These are phyloP conservation scores for Spea hammondii DNA, from an alignment of 2,797 vertebrate genomes.

Conservation along the genomic window DNA sequence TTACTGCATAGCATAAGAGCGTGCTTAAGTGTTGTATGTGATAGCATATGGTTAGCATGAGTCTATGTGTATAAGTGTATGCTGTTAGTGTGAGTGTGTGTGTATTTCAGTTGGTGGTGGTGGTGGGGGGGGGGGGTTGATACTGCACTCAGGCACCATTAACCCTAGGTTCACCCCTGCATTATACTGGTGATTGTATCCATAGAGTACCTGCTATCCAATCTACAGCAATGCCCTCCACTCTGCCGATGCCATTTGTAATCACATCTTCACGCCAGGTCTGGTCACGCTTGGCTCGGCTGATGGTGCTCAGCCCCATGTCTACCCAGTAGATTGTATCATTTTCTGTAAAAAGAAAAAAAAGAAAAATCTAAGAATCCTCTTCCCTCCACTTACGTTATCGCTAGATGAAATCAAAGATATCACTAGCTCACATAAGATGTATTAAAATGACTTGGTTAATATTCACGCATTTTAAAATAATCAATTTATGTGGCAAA, in stretches of 20 bases:
- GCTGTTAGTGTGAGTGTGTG: not conserved
- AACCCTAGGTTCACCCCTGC: too few relatives aligned
- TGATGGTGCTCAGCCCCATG: constrained; percentile 97
- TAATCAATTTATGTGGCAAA: too few relatives aligned
- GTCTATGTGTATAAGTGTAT: too few relatives aligned
- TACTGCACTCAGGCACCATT: constrained; percentile 56
- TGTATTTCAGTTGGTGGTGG: not conserved
- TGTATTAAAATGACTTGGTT: too few relatives aligned
- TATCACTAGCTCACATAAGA: too few relatives aligned
- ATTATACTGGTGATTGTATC: too few relatives aligned
- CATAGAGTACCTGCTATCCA: constrained; percentile 86
- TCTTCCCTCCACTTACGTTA: too few relatives aligned
- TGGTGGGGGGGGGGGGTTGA: constrained; percentile 86
- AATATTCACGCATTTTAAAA: too few relatives aligned
- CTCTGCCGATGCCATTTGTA: constrained; percentile 92
- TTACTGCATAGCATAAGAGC: too few relatives aligned
- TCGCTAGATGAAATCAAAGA: too few relatives aligned
- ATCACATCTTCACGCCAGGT: constrained; percentile 96
- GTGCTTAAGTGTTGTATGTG: too few relatives aligned
- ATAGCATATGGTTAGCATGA: too few relatives aligned
- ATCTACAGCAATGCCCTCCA: constrained; percentile 95
- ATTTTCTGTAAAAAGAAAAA: constrained; percentile 72
- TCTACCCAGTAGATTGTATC: constrained; percentile 99
- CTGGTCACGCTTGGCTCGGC: constrained; percentile 93
- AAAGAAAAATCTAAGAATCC: not conserved